Conservation (phyloP, 30 jellyfish, hydroid and myxozoan genomes). For the Turritopsis rubra region DNA sequence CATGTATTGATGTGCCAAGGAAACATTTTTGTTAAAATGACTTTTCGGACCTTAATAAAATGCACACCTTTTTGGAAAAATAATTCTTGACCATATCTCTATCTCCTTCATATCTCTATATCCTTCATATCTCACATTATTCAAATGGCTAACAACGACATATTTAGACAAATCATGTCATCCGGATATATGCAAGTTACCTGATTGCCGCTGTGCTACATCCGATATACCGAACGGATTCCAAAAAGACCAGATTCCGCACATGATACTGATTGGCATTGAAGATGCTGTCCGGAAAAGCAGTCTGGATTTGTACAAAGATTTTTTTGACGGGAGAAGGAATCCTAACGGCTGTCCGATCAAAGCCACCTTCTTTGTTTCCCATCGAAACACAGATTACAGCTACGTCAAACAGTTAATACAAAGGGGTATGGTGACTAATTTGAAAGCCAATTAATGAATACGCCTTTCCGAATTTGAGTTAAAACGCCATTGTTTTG, state of each 20-base stretch:
- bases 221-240: slow-evolving; percentile 66
- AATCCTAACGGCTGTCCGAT: slow-evolving; percentile 91
- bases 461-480: background rate
- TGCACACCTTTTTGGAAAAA: no score
- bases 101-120: no score
- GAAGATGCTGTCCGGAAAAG: slow-evolving; percentile 60
- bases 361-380: slow-evolving; percentile 74
- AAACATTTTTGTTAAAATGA: no score
- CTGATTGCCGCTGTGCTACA: slow-evolving; percentile 63
- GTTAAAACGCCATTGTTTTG: background rate
- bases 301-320: slow-evolving; percentile 27
- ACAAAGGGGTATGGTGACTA: slow-evolving; percentile 14
- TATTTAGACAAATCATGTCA: background rate
- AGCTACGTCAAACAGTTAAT: slow-evolving; percentile 28
- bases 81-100: no score
- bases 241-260: slow-evolving; percentile 54
- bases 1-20: no score
- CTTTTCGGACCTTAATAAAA: no score
- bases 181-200: slow-evolving; percentile 36
- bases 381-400: slow-evolving; percentile 60
- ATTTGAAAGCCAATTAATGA: background rate
- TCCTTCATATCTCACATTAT: no score
- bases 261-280: slow-evolving; percentile 54
- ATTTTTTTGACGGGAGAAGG: slow-evolving; percentile 25
- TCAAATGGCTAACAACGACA: no score